Evolutionary conservation across 2,113 vertebrate genomes (phyloP).

Genomic region (Calidris pugnax): DNA sequence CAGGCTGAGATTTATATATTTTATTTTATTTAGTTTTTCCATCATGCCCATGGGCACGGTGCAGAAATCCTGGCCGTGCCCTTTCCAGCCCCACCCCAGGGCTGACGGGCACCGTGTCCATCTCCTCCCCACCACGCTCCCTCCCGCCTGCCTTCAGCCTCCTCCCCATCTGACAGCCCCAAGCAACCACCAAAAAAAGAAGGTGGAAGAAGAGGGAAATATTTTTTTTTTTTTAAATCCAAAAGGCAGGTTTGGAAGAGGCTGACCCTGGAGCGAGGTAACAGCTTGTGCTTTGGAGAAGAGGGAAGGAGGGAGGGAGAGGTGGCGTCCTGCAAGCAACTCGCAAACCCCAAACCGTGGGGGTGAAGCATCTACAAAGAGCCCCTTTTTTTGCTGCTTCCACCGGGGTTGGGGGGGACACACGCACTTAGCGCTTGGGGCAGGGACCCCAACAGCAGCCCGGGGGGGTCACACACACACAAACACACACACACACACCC

Average conservation of each 20-base stretch:
- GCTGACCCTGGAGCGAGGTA: not conserved
- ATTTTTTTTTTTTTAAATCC: too few species aligned
- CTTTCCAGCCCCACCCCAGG: constrained; percentile 46
- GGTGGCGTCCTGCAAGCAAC: not conserved
- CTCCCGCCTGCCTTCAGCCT: not conserved
- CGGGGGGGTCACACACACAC: not conserved
- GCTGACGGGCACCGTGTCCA: not conserved
- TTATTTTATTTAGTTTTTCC: too few species aligned
- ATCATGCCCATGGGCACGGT: not conserved
- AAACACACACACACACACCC: too few species aligned
- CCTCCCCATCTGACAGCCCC: not conserved
- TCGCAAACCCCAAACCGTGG: not conserved
- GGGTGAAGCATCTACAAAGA: not conserved
- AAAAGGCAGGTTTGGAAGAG: not conserved
- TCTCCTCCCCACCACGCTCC: not conserved
- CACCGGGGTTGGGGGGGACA: not conserved
- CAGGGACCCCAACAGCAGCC: not conserved
- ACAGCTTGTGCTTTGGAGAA: not conserved
- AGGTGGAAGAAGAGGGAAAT: not conserved
- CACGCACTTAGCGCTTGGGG: not conserved
- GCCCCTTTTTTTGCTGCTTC: not conserved
- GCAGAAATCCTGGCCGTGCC: not conserved
- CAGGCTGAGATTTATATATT: not conserved
- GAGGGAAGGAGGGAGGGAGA: not conserved
- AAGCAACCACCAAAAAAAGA: not conserved